Percentiles rank a stretch among this genome's conserved stretches.
Evolutionary conservation across 2,888 invertebrate genomes (phyloP).

Genomic region (Caenorhabditis afra): DNA sequence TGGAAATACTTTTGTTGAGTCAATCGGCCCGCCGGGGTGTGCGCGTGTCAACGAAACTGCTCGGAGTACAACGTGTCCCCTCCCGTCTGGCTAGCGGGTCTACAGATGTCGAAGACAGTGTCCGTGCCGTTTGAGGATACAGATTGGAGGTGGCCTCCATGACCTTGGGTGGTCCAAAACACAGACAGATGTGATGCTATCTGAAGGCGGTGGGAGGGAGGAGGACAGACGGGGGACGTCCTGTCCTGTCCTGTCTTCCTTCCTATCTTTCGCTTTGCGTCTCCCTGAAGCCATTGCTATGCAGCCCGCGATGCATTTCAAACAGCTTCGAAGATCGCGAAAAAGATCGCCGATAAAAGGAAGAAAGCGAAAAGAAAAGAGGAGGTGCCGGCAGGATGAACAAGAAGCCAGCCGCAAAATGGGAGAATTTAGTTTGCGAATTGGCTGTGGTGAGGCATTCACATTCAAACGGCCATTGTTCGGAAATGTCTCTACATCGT

Average conservation of each 20-base stretch:
- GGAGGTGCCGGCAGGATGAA: background rate
- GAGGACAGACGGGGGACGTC: background rate
- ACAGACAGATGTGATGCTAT: constrained; percentile 33
- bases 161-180: constrained; percentile 17
- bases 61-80: constrained; percentile 35
- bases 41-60: constrained; percentile 5
- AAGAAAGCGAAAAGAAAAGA: constrained; percentile 5
- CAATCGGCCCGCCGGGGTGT: too few relatives aligned
- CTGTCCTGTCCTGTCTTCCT: constrained; percentile 12
- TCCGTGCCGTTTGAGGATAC: background rate
- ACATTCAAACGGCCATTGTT: constrained; percentile 19
- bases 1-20: constrained; percentile 50
- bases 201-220: constrained; percentile 23
- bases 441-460: constrained; percentile 3
- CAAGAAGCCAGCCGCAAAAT: background rate
- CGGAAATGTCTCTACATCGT: too few relatives aligned
- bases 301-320: constrained; percentile 39
- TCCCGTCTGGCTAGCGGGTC: too few relatives aligned
- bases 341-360: constrained; percentile 18
- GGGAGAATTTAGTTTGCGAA: constrained; percentile 20
- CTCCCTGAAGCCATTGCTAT: constrained; percentile 5
- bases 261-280: constrained; percentile 1
- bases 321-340: constrained; percentile 36
- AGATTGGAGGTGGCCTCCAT: background rate
- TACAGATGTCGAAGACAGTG: too few relatives aligned